A percentile compares a stretch with the other conserved stretches of the same genome.
Conservation (phyloP, 23 tunicate genomes). For the Corella eumyota region DNA sequence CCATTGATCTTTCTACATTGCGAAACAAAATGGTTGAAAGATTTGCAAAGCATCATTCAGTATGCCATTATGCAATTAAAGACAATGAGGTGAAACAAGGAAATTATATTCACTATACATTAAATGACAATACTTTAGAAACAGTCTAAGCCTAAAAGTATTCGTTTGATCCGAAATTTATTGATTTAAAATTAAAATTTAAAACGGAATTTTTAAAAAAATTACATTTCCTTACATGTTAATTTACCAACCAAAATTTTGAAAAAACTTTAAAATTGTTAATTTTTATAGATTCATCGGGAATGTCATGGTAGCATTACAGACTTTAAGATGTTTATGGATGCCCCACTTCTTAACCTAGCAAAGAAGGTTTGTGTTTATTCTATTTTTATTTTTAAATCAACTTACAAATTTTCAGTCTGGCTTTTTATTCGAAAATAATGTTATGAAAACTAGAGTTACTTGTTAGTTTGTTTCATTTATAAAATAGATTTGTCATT, state of each 20-base stretch:
- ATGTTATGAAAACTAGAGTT: too few species aligned
- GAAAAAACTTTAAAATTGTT: neutral
- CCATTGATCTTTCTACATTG: slow-evolving; percentile 48
- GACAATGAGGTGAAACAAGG: slow-evolving; percentile 24
- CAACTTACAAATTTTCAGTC: neutral
- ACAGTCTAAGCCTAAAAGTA: too few species aligned
- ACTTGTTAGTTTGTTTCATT: too few species aligned
- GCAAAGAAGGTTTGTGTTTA: slow-evolving; percentile 46
- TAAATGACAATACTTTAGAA: neutral
- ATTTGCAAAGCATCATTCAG: slow-evolving; percentile 61
- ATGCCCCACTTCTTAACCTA: slow-evolving; percentile 58
- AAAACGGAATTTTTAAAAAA: neutral
- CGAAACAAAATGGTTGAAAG: slow-evolving; percentile 36
- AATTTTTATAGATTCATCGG: slow-evolving; percentile 27
- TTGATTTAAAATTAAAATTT: neutral
- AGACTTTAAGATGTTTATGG: slow-evolving; percentile 97
- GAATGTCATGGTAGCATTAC: slow-evolving; percentile 80
- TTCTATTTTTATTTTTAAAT: neutral
- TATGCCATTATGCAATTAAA: slow-evolving; percentile 84
- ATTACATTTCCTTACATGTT: neutral
- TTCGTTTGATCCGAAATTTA: too few species aligned
- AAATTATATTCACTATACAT: slow-evolving; percentile 4
- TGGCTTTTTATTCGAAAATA: neutral
- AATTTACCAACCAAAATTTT: neutral
- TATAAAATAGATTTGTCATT: too few species aligned